Percentiles rank a stretch among this genome's conserved stretches.
Conservation (phyloP, 2,888 invertebrate genomes). For the Caenorhabditis imperialis region DNA sequence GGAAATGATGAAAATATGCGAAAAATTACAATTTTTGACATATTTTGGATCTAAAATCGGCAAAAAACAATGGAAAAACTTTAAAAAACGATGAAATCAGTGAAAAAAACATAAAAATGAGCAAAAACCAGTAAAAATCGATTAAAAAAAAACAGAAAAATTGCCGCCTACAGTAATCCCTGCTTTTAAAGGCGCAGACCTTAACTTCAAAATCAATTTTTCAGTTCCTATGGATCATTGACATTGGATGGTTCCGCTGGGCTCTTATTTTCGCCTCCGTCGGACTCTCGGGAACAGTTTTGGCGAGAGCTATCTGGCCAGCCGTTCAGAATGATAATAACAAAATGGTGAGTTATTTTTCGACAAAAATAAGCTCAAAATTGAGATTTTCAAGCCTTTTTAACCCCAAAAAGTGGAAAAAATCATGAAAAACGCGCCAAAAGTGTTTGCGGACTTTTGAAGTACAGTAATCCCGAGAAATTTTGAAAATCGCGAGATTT, state of each 20-base stretch:
- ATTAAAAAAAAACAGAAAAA: not conserved
- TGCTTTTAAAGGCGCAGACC: no score
- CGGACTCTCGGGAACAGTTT: conserved; percentile 88
- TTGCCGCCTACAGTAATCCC: not conserved
- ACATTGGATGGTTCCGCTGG: conserved; percentile 88
- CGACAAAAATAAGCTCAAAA: not conserved
- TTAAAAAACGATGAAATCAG: no score
- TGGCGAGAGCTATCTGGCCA: conserved; percentile 88
- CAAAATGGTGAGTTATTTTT: conserved; percentile 77
- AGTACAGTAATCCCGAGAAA: no score
- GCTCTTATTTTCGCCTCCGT: conserved; percentile 87
- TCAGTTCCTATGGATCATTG: conserved; percentile 88
- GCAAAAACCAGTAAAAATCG: conserved; percentile 1
- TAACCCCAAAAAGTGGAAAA: not conserved
- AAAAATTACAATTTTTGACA: no score
- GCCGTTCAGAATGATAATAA: conserved; percentile 82
- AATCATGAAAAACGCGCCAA: not conserved
- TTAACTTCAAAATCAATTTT: conserved; percentile 23
- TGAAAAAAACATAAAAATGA: no score
- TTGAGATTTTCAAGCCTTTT: not conserved
- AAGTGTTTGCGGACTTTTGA: not conserved
- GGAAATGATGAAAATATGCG: no score
- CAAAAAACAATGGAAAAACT: no score
- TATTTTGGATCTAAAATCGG: no score
- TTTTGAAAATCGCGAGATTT: conserved; percentile 1